Evolutionary conservation across 2,113 vertebrate genomes (phyloP).

Genomic region (Ailurus styani): DNA sequence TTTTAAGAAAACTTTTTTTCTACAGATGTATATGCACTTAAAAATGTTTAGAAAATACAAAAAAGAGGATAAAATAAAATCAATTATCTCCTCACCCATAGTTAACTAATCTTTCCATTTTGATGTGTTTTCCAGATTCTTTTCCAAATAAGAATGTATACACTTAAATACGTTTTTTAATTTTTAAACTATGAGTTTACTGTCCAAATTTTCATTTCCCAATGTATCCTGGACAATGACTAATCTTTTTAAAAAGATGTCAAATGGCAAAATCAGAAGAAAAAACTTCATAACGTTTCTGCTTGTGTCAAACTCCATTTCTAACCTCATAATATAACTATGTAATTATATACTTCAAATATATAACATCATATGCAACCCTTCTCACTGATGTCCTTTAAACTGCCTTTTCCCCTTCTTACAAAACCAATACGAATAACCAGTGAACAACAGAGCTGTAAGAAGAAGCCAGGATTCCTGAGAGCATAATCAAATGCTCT

Average conservation of each 20-base stretch:
- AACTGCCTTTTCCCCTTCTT: not conserved
- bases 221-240: not conserved
- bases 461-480: not conserved
- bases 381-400: not conserved
- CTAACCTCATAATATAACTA: not conserved
- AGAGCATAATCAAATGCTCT: not conserved
- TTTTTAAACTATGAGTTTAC: not conserved
- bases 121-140: not conserved
- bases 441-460: not conserved
- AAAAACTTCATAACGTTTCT: constrained; percentile 18
- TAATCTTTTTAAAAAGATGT: not conserved
- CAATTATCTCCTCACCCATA: not conserved
- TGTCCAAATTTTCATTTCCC: constrained; percentile 34
- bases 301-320: not conserved
- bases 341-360: constrained; percentile 26
- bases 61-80: constrained; percentile 27
- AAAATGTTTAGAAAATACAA: constrained; percentile 28
- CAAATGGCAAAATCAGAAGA: constrained; percentile 10
- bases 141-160: not conserved
- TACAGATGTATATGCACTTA: not conserved
- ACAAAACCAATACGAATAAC: constrained; percentile 6
- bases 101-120: constrained; percentile 8
- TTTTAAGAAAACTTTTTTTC: constrained; percentile 31
- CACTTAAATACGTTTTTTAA: not conserved
- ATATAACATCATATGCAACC: not conserved